Evolutionary conservation across 2,888 invertebrate species (phyloP), one percentile per base, ranked within the genome.

Genomic region (Tyria jacobaeae): DNA sequence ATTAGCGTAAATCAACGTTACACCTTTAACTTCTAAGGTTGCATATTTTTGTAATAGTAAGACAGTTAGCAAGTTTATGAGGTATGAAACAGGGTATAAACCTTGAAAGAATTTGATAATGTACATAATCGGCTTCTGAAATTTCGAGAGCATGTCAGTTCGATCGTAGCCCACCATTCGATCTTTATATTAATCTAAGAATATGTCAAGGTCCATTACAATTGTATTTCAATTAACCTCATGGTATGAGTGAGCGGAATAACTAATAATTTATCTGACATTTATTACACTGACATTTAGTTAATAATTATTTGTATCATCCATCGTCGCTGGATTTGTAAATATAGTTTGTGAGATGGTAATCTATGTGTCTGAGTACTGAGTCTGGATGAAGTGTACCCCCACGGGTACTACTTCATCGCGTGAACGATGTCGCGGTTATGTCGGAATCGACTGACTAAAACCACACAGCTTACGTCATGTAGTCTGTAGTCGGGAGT

Each of bases 261-360:
- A 62, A 41, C 56, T 62, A 41, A 68, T 64, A 58, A 66, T 59
- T 66, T 64, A 7, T 24, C 44, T 57, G 49, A 68, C 59, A 53
- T 66, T 60, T 73, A 63, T 60, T 63, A 31, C 59, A 55, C 50
- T 73, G 75, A 59, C 71, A 76, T 76, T 76, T 67, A 53, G 49
- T 55, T 73, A 60, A 71, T 76, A 55, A 65, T 49, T 55, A 61
- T 75, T 57, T 66, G 39, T 53, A 47, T 15, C 55, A 53, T 57
- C 15, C 44, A 9, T 56, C 37, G 34, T 21, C 50, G 49, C 34
- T 39, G 63, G 54, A 60, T 62, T 34, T 52, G 37, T 62, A 51
- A 62, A 39, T 24, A 56, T 17, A 24, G 41, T 25, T 48, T 56
- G 44, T 44, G 39, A 17, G 41, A n/a, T 14, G 12, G 31, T 21